Conservation (phyloP, 2,113 vertebrate species). For the Corapipo altera region DNA sequence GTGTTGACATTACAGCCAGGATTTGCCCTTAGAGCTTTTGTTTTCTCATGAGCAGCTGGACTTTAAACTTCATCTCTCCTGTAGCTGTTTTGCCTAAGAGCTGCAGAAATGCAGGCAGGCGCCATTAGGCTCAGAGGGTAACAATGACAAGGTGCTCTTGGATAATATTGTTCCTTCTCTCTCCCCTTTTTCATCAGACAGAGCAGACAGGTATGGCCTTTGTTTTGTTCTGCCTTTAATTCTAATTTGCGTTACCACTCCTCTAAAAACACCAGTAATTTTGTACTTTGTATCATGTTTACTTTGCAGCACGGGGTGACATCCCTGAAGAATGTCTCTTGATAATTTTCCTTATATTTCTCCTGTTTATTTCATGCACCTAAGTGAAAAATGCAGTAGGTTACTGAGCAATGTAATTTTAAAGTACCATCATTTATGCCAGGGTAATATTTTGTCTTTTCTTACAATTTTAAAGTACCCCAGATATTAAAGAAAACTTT, state of each 20-base stretch:
- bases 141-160: conserved; percentile 58
- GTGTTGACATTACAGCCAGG: conserved; percentile 16
- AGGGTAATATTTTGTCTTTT: neutral
- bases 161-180: conserved; percentile 48
- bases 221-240: neutral
- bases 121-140: neutral
- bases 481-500: neutral
- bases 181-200: conserved; percentile 53
- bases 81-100: neutral
- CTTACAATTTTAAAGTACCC: neutral
- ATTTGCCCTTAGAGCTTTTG: conserved; percentile 17
- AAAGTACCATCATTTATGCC: neutral
- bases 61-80: conserved; percentile 56
- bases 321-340: neutral
- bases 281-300: neutral
- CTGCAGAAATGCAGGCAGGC: neutral
- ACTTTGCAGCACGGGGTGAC: neutral
- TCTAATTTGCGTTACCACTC: neutral
- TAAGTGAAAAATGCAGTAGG: neutral
- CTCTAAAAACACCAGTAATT: neutral
- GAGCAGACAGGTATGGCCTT: conserved; percentile 71
- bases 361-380: neutral
- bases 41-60: conserved; percentile 46
- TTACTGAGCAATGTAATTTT: neutral
- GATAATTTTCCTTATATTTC: neutral